A percentile compares a stretch with the other conserved stretches of the same genome.
phyloP scores from a whole-genome alignment of 2,888 invertebrate genomes.

The Drosophila picticornis region DNA sequence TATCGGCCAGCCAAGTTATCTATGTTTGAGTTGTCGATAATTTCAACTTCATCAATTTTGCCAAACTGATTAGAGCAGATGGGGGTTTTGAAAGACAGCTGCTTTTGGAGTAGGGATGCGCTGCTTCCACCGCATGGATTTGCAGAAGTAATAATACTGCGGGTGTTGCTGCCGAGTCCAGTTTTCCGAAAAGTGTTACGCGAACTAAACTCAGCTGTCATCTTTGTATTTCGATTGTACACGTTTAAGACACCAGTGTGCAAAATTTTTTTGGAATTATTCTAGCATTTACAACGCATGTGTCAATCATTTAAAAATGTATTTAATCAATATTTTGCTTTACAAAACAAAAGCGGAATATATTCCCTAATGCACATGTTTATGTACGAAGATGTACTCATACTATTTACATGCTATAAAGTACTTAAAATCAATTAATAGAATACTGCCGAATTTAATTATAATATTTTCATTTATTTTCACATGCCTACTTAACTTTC shows the following conservation, averaged over 20 bases:
- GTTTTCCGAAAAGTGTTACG: slow-evolving; percentile 72
- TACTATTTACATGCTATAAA: slow-evolving; percentile 3
- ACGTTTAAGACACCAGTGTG: neutral
- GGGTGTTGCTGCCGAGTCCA: slow-evolving; percentile 61
- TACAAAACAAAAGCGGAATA: neutral
- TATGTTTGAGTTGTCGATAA: slow-evolving; percentile 81
- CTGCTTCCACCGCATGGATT: slow-evolving; percentile 82
- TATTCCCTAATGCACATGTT: neutral
- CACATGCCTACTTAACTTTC: slow-evolving; percentile 31
- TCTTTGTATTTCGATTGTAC: slow-evolving; percentile 34
- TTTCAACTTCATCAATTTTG: slow-evolving; percentile 84
- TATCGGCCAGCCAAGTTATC: slow-evolving; percentile 77
- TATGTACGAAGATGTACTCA: neutral
- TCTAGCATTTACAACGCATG: slow-evolving; percentile 8
- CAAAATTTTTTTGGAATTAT: neutral
- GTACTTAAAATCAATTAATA: slow-evolving; percentile 13
- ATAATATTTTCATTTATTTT: slow-evolving; percentile 29
- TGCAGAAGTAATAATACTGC: slow-evolving; percentile 81
- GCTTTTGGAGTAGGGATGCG: slow-evolving; percentile 82
- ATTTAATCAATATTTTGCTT: slow-evolving; percentile 35
- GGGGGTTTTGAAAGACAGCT: slow-evolving; percentile 83
- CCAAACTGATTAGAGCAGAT: slow-evolving; percentile 79
- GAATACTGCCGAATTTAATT: slow-evolving; percentile 17
- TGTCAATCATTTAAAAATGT: slow-evolving; percentile 19
- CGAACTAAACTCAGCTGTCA: slow-evolving; percentile 76